Evolutionary conservation across 2,888 invertebrate species (phyloP), one percentile per base, ranked within the genome.

Genomic region (Drosophila percnosoma): DNA sequence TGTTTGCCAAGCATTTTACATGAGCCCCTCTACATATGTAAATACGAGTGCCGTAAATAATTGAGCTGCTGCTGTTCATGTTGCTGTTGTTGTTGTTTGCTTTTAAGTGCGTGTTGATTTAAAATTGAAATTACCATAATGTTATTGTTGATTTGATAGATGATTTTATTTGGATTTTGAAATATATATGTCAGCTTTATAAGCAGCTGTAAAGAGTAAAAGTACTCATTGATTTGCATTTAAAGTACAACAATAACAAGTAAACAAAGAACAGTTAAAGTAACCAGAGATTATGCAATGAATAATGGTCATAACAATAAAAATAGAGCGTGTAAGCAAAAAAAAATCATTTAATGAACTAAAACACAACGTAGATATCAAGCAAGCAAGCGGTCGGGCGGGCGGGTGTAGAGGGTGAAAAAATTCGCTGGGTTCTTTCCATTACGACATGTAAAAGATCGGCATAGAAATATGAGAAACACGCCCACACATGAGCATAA

Each of bases 11-110:
- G 68, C 73, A 71, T 70, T 80, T 85, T 85, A 85, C 84, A 77
- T 81, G 75, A 78, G 80, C 74, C 76, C 74, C 76, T 76, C 74
- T 85, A 80, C 86, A 73, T 78, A 77, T 78, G 80, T 72, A 80
- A 75, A 78, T 71, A 52, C 53, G 45, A 53, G 40, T 49, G 51
- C 54, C 13, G 54, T 27, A 63, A 60, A 68, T 58, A 68, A 59
- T 51, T 57, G 40, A 62, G 60, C 38, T 31, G 55, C 8, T 10
- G 31, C 8, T 31, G 31, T 31, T 10, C 31, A 31, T 31, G 31
- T 59, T 55, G 13, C n/a, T 42, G 24, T 55, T 57, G n/a, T 53
- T 49, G 53, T 11, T 36, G n/a, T 54, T 40, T 33, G 29, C 13
- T 72, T 58, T 52, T 15, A 33, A 36, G 55, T 62, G 29, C 24